Conservation (phyloP, 2,888 invertebrate genomes). For the Pachycephus smyrnensis region DNA sequence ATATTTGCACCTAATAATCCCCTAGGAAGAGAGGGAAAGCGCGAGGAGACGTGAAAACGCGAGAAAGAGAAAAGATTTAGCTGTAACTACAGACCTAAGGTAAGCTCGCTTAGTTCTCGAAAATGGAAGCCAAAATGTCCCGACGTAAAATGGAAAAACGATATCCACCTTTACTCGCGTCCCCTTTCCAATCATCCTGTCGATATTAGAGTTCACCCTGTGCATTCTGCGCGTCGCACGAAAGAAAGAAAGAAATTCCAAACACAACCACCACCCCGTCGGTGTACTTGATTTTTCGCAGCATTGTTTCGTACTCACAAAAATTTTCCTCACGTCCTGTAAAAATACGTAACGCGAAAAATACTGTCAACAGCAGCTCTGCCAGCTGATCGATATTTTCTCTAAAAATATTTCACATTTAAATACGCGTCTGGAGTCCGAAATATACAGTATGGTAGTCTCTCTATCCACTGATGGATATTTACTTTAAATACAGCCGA, state of each 20-base stretch:
- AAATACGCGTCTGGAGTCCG: not conserved
- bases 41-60: not conserved
- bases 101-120: too few relatives aligned
- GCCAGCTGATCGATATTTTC: not conserved
- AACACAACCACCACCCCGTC: too few relatives aligned
- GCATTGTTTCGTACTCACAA: not conserved
- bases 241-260: too few relatives aligned
- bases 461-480: not conserved
- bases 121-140: too few relatives aligned
- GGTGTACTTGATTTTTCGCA: not conserved
- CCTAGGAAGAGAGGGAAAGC: not conserved
- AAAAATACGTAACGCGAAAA: not conserved
- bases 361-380: not conserved
- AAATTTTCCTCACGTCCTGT: not conserved
- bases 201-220: not conserved
- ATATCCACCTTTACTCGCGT: too few relatives aligned
- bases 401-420: not conserved
- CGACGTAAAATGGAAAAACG: too few relatives aligned
- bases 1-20: conserved; percentile 2
- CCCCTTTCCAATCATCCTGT: not conserved
- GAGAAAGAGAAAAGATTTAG: not conserved
- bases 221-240: not conserved
- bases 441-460: not conserved
- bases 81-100: too few relatives aligned
- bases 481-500: not conserved